Base-by-base conservation (phyloP, 1,140 invertebrate species). In the Metaphire vulgaris region DNA sequence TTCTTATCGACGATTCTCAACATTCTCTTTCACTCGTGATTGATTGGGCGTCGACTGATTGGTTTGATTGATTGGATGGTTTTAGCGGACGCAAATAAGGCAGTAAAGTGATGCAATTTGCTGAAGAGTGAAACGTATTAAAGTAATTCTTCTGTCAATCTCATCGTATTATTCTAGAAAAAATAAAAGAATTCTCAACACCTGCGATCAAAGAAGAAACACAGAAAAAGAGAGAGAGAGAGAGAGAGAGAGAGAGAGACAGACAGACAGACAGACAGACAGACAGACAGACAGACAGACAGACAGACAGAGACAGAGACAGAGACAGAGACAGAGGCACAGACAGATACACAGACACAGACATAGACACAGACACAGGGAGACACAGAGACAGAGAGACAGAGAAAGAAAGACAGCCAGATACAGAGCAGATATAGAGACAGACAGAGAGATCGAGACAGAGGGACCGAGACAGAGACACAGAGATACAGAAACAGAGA, bases 381-480 rank as follows among this genome's bases (percentile, higher is more conserved):
- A 41, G n/a, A n/a, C n/a, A n/a, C n/a, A n/a, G 32, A 72, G 21
- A 32, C 1, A 32, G 21, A 21, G 31, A 32, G 33, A 70, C 33
- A 70, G 30, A 32, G 69, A 16, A n/a, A 2, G 33, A 32, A 1
- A 70, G n/a, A 0, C 41, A 32, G 41, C 26, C 2, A 72, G 15
- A 71, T 71, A 15, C 26, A 33, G 6, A 33, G 41, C 6, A 72
- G 33, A 28, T 72, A 1, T 26, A n/a, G 32, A 2, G 26, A 69
- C 12, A 26, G 0, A 72, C 2, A 34, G 26, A 33, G 26, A 1
- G 2, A 15, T 2, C 6, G 28, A n/a, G 33, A 72, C 29, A 72
- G 30, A 6, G 31, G 56, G 32, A 41, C 68, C 28, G 41, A 41
- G 34, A 72, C 33, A 74, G 32, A 34, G 69, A 71, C 33, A 78